Evolutionary conservation across 2,797 vertebrate species (phyloP).

Genomic region (Danionella dracula): DNA sequence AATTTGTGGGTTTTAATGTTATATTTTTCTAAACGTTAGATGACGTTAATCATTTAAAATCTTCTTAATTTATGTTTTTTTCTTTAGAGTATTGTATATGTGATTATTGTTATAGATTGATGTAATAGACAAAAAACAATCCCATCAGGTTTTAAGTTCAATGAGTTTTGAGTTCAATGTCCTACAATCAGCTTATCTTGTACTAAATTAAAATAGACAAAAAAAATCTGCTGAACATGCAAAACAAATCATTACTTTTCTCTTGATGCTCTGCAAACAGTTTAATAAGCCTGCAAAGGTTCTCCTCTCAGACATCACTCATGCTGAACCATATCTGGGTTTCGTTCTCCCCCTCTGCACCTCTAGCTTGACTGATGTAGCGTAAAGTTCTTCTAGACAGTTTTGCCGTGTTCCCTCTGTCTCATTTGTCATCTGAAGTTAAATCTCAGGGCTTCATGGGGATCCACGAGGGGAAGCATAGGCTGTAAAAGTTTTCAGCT

Average conservation of each 20-base stretch:
- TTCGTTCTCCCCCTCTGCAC: neutral
- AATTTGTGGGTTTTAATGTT: too few relatives aligned
- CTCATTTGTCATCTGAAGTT: constrained; percentile 32
- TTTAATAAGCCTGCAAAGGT: neutral
- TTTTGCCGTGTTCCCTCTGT: constrained; percentile 8
- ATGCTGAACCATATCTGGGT: neutral
- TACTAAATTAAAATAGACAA: neutral
- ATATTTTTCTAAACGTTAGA: too few relatives aligned
- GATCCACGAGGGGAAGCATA: constrained; percentile 2
- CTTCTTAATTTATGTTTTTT: too few relatives aligned
- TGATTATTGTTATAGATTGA: too few relatives aligned
- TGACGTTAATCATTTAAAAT: too few relatives aligned
- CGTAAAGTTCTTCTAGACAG: constrained; percentile 37
- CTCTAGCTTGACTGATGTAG: constrained; percentile 27
- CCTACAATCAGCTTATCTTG: neutral
- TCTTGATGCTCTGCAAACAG: neutral
- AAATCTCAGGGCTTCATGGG: constrained; percentile 13
- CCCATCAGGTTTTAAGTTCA: neutral
- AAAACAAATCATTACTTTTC: too few relatives aligned
- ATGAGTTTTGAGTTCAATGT: neutral
- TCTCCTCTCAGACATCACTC: neutral
- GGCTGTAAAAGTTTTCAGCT: constrained; percentile 14
- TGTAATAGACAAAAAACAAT: too few relatives aligned
- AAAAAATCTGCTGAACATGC: neutral
- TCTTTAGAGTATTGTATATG: too few relatives aligned